phyloP scores from a whole-genome alignment of 2,888 invertebrate species.

The Lasioglossum malachurum region DNA sequence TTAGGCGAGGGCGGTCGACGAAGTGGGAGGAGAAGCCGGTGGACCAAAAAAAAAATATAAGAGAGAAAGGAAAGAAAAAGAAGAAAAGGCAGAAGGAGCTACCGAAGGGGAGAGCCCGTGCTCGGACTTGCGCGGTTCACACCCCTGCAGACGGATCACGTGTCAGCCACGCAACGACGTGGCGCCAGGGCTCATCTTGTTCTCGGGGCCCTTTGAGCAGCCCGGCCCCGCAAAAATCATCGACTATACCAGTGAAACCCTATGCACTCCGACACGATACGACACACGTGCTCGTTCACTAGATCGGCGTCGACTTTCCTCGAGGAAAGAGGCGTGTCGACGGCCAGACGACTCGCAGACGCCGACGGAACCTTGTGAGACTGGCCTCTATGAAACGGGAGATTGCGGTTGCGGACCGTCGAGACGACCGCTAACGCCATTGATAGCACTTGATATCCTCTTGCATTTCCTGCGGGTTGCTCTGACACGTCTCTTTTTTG shows the following conservation, averaged over 20 bases:
- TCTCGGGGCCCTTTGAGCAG: slow-evolving; percentile 58
- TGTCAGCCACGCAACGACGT: slow-evolving; percentile 79
- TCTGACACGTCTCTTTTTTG: not conserved
- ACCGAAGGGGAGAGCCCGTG: slow-evolving; percentile 28
- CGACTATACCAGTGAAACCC: slow-evolving; percentile 57
- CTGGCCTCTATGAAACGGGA: slow-evolving; percentile 40
- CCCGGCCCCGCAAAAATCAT: slow-evolving; percentile 63
- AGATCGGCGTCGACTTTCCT: slow-evolving; percentile 20
- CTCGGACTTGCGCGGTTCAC: slow-evolving; percentile 64
- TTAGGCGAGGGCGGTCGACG: slow-evolving; percentile 59
- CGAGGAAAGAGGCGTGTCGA: slow-evolving; percentile 37
- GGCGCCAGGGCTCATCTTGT: slow-evolving; percentile 82
- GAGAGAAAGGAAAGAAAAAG: not conserved
- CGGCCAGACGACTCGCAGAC: slow-evolving; percentile 29
- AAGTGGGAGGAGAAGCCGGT: not conserved
- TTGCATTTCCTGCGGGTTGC: not conserved
- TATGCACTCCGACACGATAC: slow-evolving; percentile 40
- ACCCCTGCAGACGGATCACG: slow-evolving; percentile 80
- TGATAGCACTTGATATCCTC: not conserved
- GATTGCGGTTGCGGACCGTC: slow-evolving; percentile 8
- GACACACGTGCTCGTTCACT: slow-evolving; percentile 56
- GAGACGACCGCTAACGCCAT: not conserved
- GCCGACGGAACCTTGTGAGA: not conserved
- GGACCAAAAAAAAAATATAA: not conserved
- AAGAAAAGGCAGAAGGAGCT: not conserved